A percentile compares a stretch with the other conserved stretches of the same genome.
Conservation (phyloP, 64 coral and sea anemone species). For the Stylophora pistillata region DNA sequence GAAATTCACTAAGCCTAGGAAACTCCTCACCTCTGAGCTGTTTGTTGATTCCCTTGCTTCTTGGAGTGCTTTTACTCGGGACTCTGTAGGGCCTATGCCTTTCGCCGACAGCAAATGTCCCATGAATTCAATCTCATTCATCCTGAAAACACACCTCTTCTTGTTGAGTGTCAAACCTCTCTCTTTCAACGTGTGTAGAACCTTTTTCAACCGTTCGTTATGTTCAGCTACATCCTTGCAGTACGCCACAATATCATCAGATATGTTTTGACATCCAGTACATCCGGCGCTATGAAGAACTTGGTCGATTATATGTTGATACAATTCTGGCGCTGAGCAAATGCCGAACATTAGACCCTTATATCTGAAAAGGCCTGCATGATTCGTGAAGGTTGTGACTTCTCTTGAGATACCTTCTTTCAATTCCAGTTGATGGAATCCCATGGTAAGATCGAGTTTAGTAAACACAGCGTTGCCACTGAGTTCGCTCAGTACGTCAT, state of each 20-base stretch:
- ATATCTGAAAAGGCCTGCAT: background rate
- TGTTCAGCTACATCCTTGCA: background rate
- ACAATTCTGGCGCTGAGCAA: slow-evolving; percentile 1
- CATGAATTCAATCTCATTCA: background rate
- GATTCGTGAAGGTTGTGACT: slow-evolving; percentile 41
- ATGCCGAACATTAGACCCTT: slow-evolving; percentile 39
- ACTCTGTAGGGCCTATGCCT: background rate
- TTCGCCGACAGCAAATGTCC: background rate
- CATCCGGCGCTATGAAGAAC: background rate
- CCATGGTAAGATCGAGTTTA: slow-evolving; percentile 6
- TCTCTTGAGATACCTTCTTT: slow-evolving; percentile 14
- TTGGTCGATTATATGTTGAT: slow-evolving; percentile 11
- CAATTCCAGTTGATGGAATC: slow-evolving; percentile 34
- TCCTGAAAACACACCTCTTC: slow-evolving; percentile 4
- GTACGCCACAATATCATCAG: slow-evolving; percentile 22
- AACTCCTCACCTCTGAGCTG: slow-evolving; percentile 4
- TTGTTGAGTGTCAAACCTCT: slow-evolving; percentile 5
- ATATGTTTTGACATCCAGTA: slow-evolving; percentile 3
- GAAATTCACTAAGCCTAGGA: slow-evolving; percentile 29
- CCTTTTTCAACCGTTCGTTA: background rate
- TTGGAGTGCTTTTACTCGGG: slow-evolving; percentile 33
- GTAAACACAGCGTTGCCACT: background rate
- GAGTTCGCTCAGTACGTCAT: background rate
- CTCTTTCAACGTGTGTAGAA: background rate
- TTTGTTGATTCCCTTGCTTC: background rate